Evolutionary conservation across 2,797 vertebrate species (phyloP), one percentile per base, ranked within the genome.

Genomic region (Orestias chungarensis): DNA sequence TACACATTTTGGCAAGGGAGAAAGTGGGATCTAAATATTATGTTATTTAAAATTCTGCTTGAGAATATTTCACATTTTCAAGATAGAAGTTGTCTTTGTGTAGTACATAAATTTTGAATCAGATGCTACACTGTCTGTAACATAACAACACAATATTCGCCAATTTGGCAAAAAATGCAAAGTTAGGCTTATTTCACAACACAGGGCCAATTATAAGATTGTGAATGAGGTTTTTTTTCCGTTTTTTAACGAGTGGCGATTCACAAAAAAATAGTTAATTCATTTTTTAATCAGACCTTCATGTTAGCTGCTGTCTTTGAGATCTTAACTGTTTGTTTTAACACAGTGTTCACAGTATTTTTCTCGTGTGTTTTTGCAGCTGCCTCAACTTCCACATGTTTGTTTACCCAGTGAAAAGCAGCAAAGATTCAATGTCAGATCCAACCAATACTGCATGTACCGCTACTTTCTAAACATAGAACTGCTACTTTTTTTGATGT

Each of bases 341-440:
- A 33, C 35, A 4, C 27, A 75, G 25, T 43, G 61, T 54, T 68
- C 66, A n/a, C 57, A 54, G 38, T 31, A 31, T 65, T 66, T 54
- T 75, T 49, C 64, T 33, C 59, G 40, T 62, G 23, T 25, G 33
- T 62, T 62, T 62, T 33, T n/a, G 61, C 35, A 27, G 35, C 23
- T 62, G 59, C 23, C 11, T 72, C 18, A 42, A 52, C 7, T 43
- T 71, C 55, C 61, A 43, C 23, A 54, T 59, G 33, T 55, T 70
- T 70, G 66, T 59, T 33, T 70, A 44, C 42, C 31, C 40, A 44
- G 46, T 42, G 15, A 33, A 52, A 33, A 40, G 23, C 20, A 18
- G n/a, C n/a, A 25, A 38, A 52, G 38, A 50, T 20, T 49, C 47
- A 52, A 64, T 42, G 17, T 43, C 29, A 66, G 17, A 46, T 73